phyloP scores from a whole-genome alignment of 2,113 vertebrate species.

The Clarias macrocephalus region DNA sequence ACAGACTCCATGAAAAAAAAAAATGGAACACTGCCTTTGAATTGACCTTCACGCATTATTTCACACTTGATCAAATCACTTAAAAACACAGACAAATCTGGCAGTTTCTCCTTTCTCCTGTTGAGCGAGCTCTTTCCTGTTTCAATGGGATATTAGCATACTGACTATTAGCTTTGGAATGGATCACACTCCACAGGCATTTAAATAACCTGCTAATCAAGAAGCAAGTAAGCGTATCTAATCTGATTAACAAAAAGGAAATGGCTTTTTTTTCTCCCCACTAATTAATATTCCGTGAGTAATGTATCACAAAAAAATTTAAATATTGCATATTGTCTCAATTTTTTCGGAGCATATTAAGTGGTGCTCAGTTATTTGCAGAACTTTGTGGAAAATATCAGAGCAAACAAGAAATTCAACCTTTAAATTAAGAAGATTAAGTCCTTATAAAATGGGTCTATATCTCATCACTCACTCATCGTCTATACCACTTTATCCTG shows the following conservation, averaged over 20 bases:
- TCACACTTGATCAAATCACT: conserved; percentile 61
- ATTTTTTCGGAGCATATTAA: not conserved
- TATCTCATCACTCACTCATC: too few relatives aligned
- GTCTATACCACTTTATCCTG: too few relatives aligned
- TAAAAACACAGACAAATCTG: conserved; percentile 52
- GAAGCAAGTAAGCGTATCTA: conserved; percentile 72
- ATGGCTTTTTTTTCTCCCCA: conserved; percentile 48
- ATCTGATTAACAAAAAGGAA: conserved; percentile 68
- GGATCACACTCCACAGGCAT: conserved; percentile 63
- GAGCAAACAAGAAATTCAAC: not conserved
- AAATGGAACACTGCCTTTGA: conserved; percentile 57
- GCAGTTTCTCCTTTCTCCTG: conserved; percentile 56
- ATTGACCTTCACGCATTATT: conserved; percentile 56
- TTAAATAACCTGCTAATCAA: conserved; percentile 72
- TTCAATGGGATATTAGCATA: conserved; percentile 64
- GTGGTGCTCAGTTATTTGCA: not conserved
- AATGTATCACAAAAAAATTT: conserved; percentile 59
- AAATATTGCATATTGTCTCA: not conserved
- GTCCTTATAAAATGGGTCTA: not conserved
- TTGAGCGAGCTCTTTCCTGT: conserved; percentile 53
- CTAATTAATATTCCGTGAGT: conserved; percentile 67
- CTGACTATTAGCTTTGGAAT: conserved; percentile 65
- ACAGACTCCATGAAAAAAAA: conserved; percentile 28
- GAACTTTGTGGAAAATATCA: not conserved
- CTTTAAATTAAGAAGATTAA: not conserved